These are phyloP conservation scores for Nomada goodeniana DNA, from an alignment of 2,888 invertebrate genomes.

Conservation along the genomic window DNA sequence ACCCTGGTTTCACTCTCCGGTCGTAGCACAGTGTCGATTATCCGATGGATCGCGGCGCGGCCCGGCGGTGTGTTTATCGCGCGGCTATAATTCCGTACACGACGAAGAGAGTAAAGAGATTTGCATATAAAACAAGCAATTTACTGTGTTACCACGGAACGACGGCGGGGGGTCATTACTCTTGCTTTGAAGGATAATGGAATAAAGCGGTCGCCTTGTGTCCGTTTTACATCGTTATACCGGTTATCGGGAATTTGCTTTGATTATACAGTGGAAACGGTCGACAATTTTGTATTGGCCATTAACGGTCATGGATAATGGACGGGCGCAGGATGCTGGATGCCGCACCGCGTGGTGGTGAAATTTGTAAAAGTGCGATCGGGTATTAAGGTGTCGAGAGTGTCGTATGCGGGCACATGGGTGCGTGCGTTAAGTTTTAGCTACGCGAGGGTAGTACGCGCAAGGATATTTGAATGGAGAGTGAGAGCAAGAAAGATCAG, in stretches of 20 bases:
- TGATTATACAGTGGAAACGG: conserved; percentile 54
- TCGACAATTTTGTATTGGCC: conserved; percentile 35
- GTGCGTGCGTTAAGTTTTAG: too few species aligned
- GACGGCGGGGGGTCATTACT: conserved; percentile 48
- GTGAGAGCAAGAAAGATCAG: too few species aligned
- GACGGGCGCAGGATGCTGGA: conserved; percentile 17
- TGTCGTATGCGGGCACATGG: too few species aligned
- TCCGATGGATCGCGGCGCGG: conserved; percentile 41
- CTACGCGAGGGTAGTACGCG: too few species aligned
- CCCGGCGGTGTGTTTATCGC: conserved; percentile 59
- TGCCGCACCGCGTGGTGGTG: too few species aligned
- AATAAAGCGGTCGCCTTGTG: conserved; percentile 58
- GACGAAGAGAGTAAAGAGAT: conserved; percentile 60
- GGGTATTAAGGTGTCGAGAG: too few species aligned
- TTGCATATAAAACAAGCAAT: conserved; percentile 70
- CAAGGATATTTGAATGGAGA: too few species aligned
- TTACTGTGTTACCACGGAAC: conserved; percentile 46
- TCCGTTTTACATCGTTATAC: conserved; percentile 61
- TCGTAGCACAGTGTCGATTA: conserved; percentile 53
- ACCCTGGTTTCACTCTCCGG: conserved; percentile 16
- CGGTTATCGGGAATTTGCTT: conserved; percentile 58
- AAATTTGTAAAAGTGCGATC: too few species aligned
- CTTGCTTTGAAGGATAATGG: conserved; percentile 62
- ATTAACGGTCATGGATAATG: conserved; percentile 41
- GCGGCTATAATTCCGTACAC: conserved; percentile 56